Evolutionary conservation across 2,797 vertebrate species (phyloP), one percentile per base, ranked within the genome.

Genomic region (Ceyx erithaca): DNA sequence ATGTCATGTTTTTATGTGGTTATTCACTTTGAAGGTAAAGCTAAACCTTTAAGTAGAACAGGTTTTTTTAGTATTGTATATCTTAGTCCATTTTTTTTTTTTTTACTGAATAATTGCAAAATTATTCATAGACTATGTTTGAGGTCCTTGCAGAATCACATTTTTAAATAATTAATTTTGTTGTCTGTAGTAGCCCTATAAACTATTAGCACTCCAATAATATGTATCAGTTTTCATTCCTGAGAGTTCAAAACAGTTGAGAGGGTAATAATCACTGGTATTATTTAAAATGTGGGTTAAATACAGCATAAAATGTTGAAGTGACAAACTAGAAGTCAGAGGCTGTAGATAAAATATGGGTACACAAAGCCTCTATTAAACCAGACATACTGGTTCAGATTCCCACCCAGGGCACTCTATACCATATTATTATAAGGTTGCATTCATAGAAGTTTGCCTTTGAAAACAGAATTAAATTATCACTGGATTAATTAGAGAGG

Each of bases 161-260:
- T 52, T 89, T 92, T 92, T 80, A 89, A 89, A 82, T 75, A 82
- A 41, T 2, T 40, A 40, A 40, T 40, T 40, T 40, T 40, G 37
- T 40, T 41, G 28, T 57, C 33, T 80, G 7, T 49, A 20, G 33
- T 70, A 76, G 6, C 6, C 18, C 10, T 70, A 25, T 33, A 87
- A 79, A 79, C 57, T n/a, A 67, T 93, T 82, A 81, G 11, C 31
- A 67, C 75, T 15, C 5, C 33, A 77, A 54, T 85, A 85, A 46
- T 35, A 88, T 68, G 58, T 79, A 66, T 11, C 17, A 41, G 14
- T 64, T 89, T 92, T 55, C 7, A 14, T 63, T 76, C n/a, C 43
- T 46, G 10, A 87, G 46, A 78, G 54, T 79, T 89, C 75, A 86
- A 90, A 95, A 63, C 71, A 52, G 52, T 70, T 70, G 71, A 87